Conservation (phyloP, 2,888 invertebrate genomes). For the Rhingia campestris region DNA sequence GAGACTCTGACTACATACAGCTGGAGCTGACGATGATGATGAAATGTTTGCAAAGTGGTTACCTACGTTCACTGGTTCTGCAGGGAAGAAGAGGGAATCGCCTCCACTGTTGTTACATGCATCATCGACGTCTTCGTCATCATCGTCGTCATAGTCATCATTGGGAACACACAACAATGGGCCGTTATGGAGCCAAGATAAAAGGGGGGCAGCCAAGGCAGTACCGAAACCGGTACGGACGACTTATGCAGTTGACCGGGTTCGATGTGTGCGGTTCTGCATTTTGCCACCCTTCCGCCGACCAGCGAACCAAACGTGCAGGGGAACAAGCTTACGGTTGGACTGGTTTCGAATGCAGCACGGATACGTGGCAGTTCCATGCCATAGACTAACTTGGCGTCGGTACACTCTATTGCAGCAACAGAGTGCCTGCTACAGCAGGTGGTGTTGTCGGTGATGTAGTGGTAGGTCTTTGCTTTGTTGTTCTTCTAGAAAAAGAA, state of each 20-base stretch:
- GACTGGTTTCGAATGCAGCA: slow-evolving; percentile 66
- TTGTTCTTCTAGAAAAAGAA: slow-evolving; percentile 57
- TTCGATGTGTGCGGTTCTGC: slow-evolving; percentile 65
- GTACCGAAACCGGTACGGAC: slow-evolving; percentile 7
- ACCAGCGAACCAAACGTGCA: neutral
- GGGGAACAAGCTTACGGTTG: slow-evolving; percentile 40
- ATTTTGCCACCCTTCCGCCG: slow-evolving; percentile 25
- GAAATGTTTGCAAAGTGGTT: slow-evolving; percentile 71
- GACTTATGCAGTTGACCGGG: slow-evolving; percentile 58
- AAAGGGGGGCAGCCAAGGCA: neutral
- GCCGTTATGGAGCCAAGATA: neutral
- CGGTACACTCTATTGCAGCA: slow-evolving; percentile 32
- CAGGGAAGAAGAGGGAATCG: slow-evolving; percentile 48
- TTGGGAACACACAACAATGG: slow-evolving; percentile 53
- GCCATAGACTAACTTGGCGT: neutral
- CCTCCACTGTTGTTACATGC: slow-evolving; percentile 46
- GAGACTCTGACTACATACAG: slow-evolving; percentile 43
- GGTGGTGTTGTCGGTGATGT: slow-evolving; percentile 51
- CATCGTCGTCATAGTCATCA: slow-evolving; percentile 45
- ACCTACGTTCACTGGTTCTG: slow-evolving; percentile 47
- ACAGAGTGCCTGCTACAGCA: slow-evolving; percentile 57
- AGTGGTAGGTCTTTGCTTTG: slow-evolving; percentile 62
- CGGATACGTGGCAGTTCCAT: slow-evolving; percentile 52
- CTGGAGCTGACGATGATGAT: slow-evolving; percentile 61
- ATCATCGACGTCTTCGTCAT: slow-evolving; percentile 59